Conservation (phyloP, 2,888 invertebrate genomes). For the Microchrysa polita region DNA sequence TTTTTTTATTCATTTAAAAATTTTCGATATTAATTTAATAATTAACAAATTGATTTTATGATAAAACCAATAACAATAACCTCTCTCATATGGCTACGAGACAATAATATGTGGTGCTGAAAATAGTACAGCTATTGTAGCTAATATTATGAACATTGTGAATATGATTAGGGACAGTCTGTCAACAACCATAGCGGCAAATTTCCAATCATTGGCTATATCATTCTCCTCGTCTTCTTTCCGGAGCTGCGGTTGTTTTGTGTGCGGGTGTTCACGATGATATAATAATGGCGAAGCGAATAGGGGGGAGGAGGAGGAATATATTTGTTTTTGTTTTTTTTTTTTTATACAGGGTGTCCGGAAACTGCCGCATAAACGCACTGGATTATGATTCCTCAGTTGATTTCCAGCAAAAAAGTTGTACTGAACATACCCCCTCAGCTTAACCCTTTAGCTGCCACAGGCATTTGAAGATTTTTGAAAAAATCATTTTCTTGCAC, state of each 20-base stretch:
- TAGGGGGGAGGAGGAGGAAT: background rate
- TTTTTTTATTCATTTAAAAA: slow-evolving; percentile 62
- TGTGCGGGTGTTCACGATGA: no score
- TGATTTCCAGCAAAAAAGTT: no score
- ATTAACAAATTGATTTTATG: slow-evolving; percentile 67
- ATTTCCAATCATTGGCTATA: slow-evolving; percentile 98
- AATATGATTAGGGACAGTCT: slow-evolving; percentile 99
- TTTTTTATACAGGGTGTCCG: no score
- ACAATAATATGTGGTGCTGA: slow-evolving; percentile 86
- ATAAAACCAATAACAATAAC: slow-evolving; percentile 67
- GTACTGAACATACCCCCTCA: no score
- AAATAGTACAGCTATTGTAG: slow-evolving; percentile 95
- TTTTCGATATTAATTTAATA: slow-evolving; percentile 66
- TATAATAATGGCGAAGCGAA: no score
- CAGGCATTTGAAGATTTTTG: no score
- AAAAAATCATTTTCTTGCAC: no score
- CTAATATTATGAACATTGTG: slow-evolving; percentile 97
- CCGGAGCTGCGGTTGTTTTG: slow-evolving; percentile 87
- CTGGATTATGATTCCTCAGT: no score
- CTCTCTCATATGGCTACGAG: slow-evolving; percentile 67
- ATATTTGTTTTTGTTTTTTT: slow-evolving; percentile 1
- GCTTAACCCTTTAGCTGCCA: no score
- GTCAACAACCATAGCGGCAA: slow-evolving; percentile 99
- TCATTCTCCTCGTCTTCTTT: slow-evolving; percentile 94
- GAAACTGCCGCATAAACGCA: no score